Conservation (phyloP, 2,113 vertebrate genomes). For the Enhydra lutris region DNA sequence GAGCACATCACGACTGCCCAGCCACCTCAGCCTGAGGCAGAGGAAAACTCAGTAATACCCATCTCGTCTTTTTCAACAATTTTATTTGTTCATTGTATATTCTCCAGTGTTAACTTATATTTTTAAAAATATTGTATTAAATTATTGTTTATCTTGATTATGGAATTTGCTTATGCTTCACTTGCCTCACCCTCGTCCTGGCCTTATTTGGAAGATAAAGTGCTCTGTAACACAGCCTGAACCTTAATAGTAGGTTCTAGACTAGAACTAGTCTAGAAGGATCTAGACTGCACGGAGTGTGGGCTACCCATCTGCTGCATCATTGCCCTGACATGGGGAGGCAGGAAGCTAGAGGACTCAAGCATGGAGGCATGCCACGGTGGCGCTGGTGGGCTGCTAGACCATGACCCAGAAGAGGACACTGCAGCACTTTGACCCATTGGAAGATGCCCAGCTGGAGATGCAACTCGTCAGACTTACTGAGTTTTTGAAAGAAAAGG, state of each 20-base stretch:
- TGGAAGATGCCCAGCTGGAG: neutral
- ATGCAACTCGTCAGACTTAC: neutral
- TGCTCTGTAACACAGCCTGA: neutral
- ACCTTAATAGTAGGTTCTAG: too few relatives aligned
- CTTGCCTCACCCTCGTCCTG: neutral
- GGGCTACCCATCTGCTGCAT: neutral
- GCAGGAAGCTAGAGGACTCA: neutral
- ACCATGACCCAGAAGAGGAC: neutral
- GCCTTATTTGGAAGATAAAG: neutral
- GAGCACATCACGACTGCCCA: neutral
- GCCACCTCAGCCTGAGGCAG: neutral
- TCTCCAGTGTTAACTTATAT: neutral
- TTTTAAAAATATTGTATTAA: neutral
- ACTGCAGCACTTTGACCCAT: too few relatives aligned
- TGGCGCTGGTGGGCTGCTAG: neutral
- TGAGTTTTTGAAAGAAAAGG: neutral
- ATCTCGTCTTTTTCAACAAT: neutral
- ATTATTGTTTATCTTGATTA: neutral
- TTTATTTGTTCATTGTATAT: neutral
- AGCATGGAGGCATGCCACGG: neutral
- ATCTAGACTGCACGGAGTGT: neutral
- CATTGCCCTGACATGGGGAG: neutral
- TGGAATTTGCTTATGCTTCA: neutral
- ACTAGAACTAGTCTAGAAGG: too few relatives aligned
- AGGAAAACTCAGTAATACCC: neutral